Conservation (phyloP, 2,888 invertebrate species). For the Folsomia manolachei region DNA sequence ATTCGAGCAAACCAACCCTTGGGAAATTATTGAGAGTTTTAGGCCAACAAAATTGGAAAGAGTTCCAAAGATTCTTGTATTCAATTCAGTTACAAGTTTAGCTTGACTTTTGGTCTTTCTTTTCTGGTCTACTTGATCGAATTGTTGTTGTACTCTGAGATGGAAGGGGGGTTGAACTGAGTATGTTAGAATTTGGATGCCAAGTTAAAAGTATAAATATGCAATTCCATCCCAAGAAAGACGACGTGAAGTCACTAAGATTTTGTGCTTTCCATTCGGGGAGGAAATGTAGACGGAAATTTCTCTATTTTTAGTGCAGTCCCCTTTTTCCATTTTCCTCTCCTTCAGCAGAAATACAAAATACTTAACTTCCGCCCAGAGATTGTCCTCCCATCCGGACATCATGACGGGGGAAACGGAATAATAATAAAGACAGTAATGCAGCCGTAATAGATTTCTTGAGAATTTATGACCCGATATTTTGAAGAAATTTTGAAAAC, state of each 20-base stretch:
- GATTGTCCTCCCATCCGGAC: background rate
- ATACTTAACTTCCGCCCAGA: background rate
- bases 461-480: too few relatives aligned
- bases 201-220: background rate
- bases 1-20: background rate
- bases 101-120: background rate
- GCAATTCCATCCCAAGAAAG: background rate
- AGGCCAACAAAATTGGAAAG: background rate
- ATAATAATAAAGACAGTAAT: background rate
- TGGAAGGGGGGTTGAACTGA: background rate
- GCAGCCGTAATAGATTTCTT: background rate
- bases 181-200: too few relatives aligned
- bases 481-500: background rate
- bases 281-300: background rate
- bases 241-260: too few relatives aligned
- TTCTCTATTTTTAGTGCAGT: background rate
- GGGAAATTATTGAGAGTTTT: background rate
- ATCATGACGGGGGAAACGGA: background rate
- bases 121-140: background rate
- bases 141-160: background rate
- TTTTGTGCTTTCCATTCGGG: background rate
- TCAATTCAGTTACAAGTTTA: too few relatives aligned
- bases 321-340: background rate
- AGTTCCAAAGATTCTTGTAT: too few relatives aligned
- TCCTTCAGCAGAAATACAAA: background rate